Evolutionary conservation across 2,113 vertebrate species (phyloP).

Genomic region (Daubentonia madagascariensis): DNA sequence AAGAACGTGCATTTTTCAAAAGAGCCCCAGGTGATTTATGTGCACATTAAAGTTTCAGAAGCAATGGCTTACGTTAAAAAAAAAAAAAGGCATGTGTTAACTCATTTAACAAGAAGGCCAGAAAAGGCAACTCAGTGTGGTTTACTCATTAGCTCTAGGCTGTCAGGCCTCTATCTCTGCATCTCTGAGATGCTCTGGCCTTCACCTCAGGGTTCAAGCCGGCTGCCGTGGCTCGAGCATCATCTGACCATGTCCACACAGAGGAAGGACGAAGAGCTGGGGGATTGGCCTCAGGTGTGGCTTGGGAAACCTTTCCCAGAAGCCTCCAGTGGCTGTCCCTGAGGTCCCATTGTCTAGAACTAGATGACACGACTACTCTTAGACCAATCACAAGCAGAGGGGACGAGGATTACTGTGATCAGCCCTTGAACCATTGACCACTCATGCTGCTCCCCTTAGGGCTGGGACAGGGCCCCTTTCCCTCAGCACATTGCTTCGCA

Average conservation of each 20-base stretch:
- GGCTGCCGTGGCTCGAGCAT: neutral
- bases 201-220: neutral
- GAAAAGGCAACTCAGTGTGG: neutral
- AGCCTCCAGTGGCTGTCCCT: too few species aligned
- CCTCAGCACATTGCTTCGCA: neutral
- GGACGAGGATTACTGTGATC: neutral
- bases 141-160: neutral
- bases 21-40: neutral
- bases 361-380: neutral
- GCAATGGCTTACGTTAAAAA: neutral
- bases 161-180: neutral
- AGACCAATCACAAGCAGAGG: neutral
- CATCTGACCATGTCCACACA: neutral
- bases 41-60: neutral
- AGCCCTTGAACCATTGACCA: neutral
- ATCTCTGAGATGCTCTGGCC: neutral
- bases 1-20: accelerated
- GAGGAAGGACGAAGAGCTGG: neutral
- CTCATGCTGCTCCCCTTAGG: neutral
- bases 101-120: neutral
- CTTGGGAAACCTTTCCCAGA: neutral
- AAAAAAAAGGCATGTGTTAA: neutral
- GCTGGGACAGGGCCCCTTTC: neutral
- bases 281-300: neutral
- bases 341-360: neutral